Percentiles rank a stretch among this genome's conserved stretches.
phyloP scores from a whole-genome alignment of 2,888 invertebrate genomes.

The Lapara coniferarum region DNA sequence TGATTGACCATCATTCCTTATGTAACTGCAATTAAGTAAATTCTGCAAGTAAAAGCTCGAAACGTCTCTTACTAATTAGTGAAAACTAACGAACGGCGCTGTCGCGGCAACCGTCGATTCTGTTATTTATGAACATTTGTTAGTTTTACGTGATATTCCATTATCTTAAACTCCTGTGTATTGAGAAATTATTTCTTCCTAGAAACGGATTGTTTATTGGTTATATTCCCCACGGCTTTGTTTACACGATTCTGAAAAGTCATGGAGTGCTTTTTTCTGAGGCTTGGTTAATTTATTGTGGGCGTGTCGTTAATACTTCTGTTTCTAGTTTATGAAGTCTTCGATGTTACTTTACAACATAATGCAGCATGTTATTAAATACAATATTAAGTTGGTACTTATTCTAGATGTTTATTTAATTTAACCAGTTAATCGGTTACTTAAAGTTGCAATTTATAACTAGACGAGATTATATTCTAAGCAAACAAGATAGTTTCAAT shows the following conservation, averaged over 20 bases:
- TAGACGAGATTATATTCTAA: neutral
- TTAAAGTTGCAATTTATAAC: neutral
- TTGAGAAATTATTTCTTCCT: conserved; percentile 21
- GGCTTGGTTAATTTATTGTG: neutral
- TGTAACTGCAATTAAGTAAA: neutral
- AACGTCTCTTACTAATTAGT: conserved; percentile 50
- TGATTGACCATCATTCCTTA: conserved; percentile 13
- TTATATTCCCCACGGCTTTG: conserved; percentile 14
- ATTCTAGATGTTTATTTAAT: neutral
- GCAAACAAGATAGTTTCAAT: conserved; percentile 7
- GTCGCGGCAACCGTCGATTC: conserved; percentile 57
- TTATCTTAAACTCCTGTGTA: conserved; percentile 19
- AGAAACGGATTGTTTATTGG: conserved; percentile 19
- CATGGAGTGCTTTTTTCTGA: conserved; percentile 9
- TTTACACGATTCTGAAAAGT: conserved; percentile 18
- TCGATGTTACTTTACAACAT: neutral
- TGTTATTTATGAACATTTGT: conserved; percentile 62
- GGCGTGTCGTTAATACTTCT: neutral
- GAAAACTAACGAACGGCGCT: conserved; percentile 53
- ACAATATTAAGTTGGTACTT: neutral
- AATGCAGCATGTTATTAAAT: neutral
- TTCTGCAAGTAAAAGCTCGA: conserved; percentile 2
- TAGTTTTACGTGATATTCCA: conserved; percentile 24
- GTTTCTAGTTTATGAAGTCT: neutral
- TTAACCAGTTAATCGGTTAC: neutral